Evolutionary conservation across 2,113 vertebrate genomes (phyloP).

Genomic region (Pterocles orientalis): DNA sequence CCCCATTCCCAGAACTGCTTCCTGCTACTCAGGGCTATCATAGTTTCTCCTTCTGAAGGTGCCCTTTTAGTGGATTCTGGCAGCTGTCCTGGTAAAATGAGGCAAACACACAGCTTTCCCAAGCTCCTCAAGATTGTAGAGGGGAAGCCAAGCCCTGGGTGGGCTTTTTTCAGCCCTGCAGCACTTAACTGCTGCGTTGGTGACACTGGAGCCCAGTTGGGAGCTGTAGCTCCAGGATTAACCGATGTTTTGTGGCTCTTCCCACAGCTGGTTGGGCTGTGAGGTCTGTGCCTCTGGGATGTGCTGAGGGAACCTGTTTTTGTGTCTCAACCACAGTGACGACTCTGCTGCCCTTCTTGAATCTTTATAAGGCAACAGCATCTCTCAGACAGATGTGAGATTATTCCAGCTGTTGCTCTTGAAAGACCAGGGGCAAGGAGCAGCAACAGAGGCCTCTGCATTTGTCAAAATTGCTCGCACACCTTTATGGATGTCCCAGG

Average conservation of each 20-base stretch:
- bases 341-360: not conserved
- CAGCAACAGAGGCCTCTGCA: not conserved
- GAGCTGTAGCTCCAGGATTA: not conserved
- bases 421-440: not conserved
- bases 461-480: not conserved
- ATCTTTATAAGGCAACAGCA: not conserved
- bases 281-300: not conserved
- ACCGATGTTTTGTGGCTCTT: not conserved
- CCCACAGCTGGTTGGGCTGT: not conserved
- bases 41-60: not conserved
- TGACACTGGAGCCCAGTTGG: not conserved
- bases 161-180: not conserved
- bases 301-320: not conserved
- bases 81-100: not conserved
- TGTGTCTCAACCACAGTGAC: not conserved
- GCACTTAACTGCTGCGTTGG: not conserved
- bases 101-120: not conserved
- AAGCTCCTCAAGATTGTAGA: not conserved
- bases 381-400: not conserved
- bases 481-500: rapidly evolving
- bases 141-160: not conserved
- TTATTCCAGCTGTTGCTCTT: not conserved
- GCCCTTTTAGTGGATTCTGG: not conserved
- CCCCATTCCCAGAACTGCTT: not conserved
- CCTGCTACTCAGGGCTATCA: not conserved